Evolutionary conservation across 2,113 vertebrate genomes (phyloP), one percentile per base, ranked within the genome.

Genomic region (Tragulus kanchil): DNA sequence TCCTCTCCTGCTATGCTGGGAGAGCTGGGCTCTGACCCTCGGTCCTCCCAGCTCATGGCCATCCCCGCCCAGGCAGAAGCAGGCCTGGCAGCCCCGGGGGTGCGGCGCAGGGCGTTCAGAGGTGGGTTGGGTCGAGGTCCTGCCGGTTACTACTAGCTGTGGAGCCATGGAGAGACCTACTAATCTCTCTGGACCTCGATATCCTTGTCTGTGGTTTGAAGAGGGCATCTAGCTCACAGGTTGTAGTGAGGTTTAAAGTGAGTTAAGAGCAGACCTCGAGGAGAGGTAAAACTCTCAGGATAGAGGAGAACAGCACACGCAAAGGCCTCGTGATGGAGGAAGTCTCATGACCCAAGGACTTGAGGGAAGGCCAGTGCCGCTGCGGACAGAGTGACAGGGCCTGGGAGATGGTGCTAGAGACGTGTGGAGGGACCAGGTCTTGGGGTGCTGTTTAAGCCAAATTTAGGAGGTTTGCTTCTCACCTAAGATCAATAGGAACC

Each of bases 1-100:
- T n/a, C 23, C 67, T 21, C 23, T 36, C 28, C 23, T 11, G 0
- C 1, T 6, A 2, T 9, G 6, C 19, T 28, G 12, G 0, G 12
- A 17, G n/a, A 64, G 16, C 48, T 0, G 12, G 52, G 7, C 52
- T 79, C 73, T 13, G 31, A 62, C 4, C n/a, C 11, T 56, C 3
- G 61, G 64, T 13, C 52, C 17, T 52, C 50, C 25, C 3, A 1
- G 8, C 65, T 71, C 31, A 67, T 26, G 25, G 28, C 17, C 5
- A 6, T 23, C 25, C 2, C 36, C 45, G 78, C 69, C 54, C 6
- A 4, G 36, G 12, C 0, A 0, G 31, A 54, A 54, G 54, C 26
- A 48, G 42, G 6, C 48, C 28, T 58, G 36, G 25, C 1, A 23
- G n/a, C 58, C 31, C 25, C 1, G 2, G 23, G 42, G 28, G 13